These are phyloP conservation scores for Trissolcus japonicus DNA, from an alignment of 2,888 invertebrate species.

Conservation along the genomic window DNA sequence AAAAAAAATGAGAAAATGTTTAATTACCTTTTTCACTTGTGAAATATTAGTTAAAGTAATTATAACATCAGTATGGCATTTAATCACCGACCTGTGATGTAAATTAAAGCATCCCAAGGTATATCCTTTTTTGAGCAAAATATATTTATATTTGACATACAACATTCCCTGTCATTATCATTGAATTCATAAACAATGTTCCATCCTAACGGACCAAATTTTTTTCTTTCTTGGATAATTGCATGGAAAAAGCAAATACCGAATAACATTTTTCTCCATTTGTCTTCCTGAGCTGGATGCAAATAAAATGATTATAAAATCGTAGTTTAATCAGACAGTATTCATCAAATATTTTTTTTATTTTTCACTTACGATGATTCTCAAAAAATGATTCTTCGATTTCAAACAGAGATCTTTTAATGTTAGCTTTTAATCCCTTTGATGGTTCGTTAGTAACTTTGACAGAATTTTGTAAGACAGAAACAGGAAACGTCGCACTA, in stretches of 20 bases:
- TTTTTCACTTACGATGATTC: conserved; percentile 80
- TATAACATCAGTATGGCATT: no score
- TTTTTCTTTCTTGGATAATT: conserved; percentile 92
- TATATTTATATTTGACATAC: conserved; percentile 89
- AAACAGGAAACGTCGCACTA: conserved; percentile 89
- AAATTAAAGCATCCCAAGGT: conserved; percentile 93
- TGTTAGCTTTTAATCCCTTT: conserved; percentile 91
- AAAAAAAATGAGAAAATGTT: neutral
- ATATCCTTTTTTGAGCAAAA: conserved; percentile 83
- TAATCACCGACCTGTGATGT: conserved; percentile 83
- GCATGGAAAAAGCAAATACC: conserved; percentile 95
- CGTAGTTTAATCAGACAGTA: neutral
- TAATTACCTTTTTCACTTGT: neutral
- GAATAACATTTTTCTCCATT: conserved; percentile 87
- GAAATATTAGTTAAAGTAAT: no score
- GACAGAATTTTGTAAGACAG: conserved; percentile 93
- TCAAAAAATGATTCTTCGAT: conserved; percentile 89
- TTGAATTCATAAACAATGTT: conserved; percentile 96
- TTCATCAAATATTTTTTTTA: neutral
- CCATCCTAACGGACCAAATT: conserved; percentile 95
- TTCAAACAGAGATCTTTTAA: conserved; percentile 88
- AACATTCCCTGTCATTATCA: conserved; percentile 94
- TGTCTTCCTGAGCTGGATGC: conserved; percentile 79
- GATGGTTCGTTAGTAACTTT: conserved; percentile 97
- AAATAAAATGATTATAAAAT: neutral